Conservation (phyloP, 2,888 invertebrate genomes). For the Trichopoda pennipes region DNA sequence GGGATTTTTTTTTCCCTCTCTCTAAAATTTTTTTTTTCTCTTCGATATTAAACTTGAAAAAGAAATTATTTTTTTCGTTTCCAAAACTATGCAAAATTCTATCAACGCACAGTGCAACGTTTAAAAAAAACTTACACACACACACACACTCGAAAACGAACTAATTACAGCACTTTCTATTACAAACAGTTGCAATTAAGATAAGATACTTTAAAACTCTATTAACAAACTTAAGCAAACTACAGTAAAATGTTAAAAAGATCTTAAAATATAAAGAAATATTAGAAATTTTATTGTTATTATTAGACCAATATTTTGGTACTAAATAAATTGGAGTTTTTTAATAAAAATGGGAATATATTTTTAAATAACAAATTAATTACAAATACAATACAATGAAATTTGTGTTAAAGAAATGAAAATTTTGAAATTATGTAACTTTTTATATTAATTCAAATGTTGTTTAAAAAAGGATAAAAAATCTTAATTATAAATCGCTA, state of each 20-base stretch:
- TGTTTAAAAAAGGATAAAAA: neutral
- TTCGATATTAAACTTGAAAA: neutral
- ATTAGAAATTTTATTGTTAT: conserved; percentile 19
- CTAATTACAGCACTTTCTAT: conserved; percentile 49
- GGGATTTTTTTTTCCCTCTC: no score
- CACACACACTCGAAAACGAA: conserved; percentile 8
- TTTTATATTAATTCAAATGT: conserved; percentile 8
- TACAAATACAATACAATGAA: conserved; percentile 44
- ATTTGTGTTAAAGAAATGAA: conserved; percentile 26
- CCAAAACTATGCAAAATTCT: neutral
- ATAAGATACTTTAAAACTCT: neutral
- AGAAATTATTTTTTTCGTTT: conserved; percentile 6
- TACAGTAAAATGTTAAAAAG: conserved; percentile 17
- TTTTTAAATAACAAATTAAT: conserved; percentile 22
- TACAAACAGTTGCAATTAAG: conserved; percentile 35
- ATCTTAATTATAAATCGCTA: neutral
- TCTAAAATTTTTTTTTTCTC: no score
- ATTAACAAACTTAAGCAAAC: neutral
- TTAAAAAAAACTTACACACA: conserved; percentile 16
- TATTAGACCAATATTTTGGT: conserved; percentile 2
- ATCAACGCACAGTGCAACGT: conserved; percentile 56
- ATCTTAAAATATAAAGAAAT: neutral
- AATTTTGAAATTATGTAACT: conserved; percentile 14
- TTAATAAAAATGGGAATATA: neutral
- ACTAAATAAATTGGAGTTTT: conserved; percentile 9